A percentile compares a stretch with the other conserved stretches of the same genome.
phyloP scores from a whole-genome alignment of 1,140 invertebrate species.

The Drosophila triauraria region DNA sequence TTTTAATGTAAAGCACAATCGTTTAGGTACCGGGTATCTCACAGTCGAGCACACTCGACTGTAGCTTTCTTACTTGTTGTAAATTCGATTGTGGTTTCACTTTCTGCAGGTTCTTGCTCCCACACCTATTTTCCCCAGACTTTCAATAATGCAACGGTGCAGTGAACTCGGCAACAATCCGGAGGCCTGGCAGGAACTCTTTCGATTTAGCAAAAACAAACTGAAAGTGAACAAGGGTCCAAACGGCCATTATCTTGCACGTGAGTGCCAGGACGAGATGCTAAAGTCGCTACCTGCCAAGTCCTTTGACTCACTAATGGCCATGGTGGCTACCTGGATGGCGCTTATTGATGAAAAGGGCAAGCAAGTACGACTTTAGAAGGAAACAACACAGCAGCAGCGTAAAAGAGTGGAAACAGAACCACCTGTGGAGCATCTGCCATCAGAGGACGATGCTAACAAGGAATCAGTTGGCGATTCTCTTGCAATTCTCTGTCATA shows the following conservation, averaged over 20 bases:
- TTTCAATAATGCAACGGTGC: constrained; percentile 34
- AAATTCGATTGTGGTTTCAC: too few species aligned
- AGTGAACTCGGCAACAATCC: constrained; percentile 26
- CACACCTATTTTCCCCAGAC: neutral
- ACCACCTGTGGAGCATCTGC: neutral
- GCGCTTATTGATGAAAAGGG: constrained; percentile 9
- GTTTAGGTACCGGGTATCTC: too few species aligned
- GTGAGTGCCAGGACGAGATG: constrained; percentile 18
- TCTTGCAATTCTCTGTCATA: constrained; percentile 3
- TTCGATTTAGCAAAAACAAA: constrained; percentile 1
- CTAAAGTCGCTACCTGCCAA: constrained; percentile 12
- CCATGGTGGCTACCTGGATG: constrained; percentile 23
- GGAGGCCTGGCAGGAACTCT: constrained; percentile 21
- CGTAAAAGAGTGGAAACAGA: neutral
- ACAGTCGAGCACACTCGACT: too few species aligned
- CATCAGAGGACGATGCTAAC: too few species aligned
- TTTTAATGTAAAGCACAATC: too few species aligned
- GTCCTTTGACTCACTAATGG: constrained; percentile 19
- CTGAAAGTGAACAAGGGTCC: constrained; percentile 23
- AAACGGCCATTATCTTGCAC: constrained; percentile 17
- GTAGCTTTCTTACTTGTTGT: too few species aligned
- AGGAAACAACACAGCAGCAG: too few species aligned
- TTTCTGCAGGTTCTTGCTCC: neutral
- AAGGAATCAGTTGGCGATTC: neutral
- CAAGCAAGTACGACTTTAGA: too few species aligned